Base-by-base conservation (phyloP, 2,888 invertebrate genomes). In the Aphidius colemani region DNA sequence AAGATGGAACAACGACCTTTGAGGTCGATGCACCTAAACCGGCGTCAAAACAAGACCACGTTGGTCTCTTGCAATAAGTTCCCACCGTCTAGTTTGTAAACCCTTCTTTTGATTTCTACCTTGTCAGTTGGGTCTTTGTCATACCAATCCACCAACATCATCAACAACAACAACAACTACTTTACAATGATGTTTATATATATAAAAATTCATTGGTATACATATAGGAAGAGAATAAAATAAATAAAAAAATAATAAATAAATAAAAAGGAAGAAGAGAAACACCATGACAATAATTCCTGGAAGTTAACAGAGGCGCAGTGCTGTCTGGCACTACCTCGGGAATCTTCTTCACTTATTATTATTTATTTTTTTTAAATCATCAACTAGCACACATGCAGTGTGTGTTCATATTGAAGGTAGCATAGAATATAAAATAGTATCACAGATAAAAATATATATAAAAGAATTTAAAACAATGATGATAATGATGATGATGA, bases 21-120 rank as follows among this genome's bases (percentile, higher is more conserved):
- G 78, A 79, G 81, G 81, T 81, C 81, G 80, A 80, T 81, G 81
- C 78, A 78, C 80, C 74, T 64, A 66, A 65, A 72, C 67, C 73
- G 74, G 75, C 78, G 79, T 78, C 78, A 79, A 79, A 79, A 80
- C 80, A 78, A 75, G 74, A 75, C 78, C 74, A 61, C 49, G 63
- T 61, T 70, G 69, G 68, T 67, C 69, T 68, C 66, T 69, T 68
- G 59, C 61, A 44, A 63, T 65, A 66, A 73, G 77, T 80, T 80
- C 79, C 78, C 80, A 80, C 78, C 80, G 81, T 81, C 81, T 81
- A 77, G 80, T 78, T 66, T 65, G 48, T 61, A 56, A 64, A 60
- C 59, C 68, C 61, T 67, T 64, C 67, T 46, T 53, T 61, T 50
- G 50, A 64, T 62, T 61, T 61, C 65, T 55, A 67, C 55, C 62